phyloP scores from a whole-genome alignment of 1,140 invertebrate species.

The Agraylea sexmaculata region DNA sequence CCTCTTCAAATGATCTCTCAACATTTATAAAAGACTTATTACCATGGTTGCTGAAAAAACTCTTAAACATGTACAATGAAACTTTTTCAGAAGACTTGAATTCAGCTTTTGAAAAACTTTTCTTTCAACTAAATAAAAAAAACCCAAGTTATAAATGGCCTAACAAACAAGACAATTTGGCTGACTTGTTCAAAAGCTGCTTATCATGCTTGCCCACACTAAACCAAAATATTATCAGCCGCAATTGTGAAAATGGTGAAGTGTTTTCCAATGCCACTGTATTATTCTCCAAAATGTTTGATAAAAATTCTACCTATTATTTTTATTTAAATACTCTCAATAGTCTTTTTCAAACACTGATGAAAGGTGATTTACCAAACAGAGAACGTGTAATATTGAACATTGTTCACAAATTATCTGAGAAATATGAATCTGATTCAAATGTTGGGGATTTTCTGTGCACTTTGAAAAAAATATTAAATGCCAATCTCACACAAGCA shows the following conservation, averaged over 20 bases:
- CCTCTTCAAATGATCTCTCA: background rate
- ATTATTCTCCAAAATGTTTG: constrained; percentile 8
- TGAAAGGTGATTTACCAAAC: too few species aligned
- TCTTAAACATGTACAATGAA: constrained; percentile 9
- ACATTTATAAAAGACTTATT: background rate
- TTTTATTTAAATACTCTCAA: constrained; percentile 3
- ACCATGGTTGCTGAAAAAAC: constrained; percentile 11
- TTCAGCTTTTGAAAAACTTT: constrained; percentile 9
- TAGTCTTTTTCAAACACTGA: constrained; percentile 2
- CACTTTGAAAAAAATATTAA: constrained; percentile 11
- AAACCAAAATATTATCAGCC: constrained; percentile 11
- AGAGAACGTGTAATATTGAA: too few species aligned
- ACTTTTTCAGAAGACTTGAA: constrained; percentile 2
- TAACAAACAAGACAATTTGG: constrained; percentile 2
- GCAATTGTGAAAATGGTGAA: background rate
- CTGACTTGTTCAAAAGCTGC: constrained; percentile 14
- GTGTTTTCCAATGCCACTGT: constrained; percentile 4
- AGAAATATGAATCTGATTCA: too few species aligned
- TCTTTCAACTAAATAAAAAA: constrained; percentile 7
- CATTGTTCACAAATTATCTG: too few species aligned
- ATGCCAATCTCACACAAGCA: constrained; percentile 6
- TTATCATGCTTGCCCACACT: constrained; percentile 7
- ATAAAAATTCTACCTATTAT: constrained; percentile 5
- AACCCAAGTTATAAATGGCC: background rate
- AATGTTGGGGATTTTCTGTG: constrained; percentile 8